Evolutionary conservation across 2,888 invertebrate genomes (phyloP).

Genomic region (Luperina testacea): DNA sequence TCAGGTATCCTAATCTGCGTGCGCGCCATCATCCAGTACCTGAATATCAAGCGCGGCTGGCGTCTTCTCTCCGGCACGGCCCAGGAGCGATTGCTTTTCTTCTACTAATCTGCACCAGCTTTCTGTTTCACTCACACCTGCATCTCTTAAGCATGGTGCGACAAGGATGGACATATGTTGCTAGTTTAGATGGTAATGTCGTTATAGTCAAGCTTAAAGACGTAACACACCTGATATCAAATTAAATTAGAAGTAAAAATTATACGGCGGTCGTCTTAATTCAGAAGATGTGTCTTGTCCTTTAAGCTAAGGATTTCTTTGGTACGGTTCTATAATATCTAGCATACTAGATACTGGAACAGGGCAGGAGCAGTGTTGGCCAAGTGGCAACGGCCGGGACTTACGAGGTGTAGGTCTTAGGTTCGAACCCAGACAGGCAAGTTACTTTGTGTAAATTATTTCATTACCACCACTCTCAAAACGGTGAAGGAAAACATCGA

Average conservation of each 20-base stretch:
- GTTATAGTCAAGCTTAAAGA: slow-evolving; percentile 41
- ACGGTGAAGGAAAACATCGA: neutral
- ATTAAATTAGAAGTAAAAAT: slow-evolving; percentile 24
- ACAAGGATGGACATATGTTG: slow-evolving; percentile 70
- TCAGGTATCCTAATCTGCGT: slow-evolving; percentile 95
- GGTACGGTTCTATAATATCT: slow-evolving; percentile 32
- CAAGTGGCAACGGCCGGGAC: neutral
- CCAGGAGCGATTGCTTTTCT: slow-evolving; percentile 96
- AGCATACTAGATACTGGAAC: slow-evolving; percentile 4
- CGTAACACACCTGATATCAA: slow-evolving; percentile 36
- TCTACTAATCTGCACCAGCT: slow-evolving; percentile 90
- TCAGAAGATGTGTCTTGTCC: slow-evolving; percentile 19
- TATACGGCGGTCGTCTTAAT: slow-evolving; percentile 17
- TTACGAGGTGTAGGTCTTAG: neutral
- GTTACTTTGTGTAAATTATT: neutral
- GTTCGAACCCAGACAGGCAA: neutral
- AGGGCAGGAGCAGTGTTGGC: neutral
- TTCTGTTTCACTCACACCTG: slow-evolving; percentile 71
- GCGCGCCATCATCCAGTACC: slow-evolving; percentile 96
- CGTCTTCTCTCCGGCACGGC: slow-evolving; percentile 95
- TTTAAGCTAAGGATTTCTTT: slow-evolving; percentile 14
- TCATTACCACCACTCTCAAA: neutral
- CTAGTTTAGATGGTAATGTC: slow-evolving; percentile 63
- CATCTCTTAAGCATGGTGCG: slow-evolving; percentile 66
- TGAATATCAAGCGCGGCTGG: slow-evolving; percentile 97